These are phyloP conservation scores for Selene dorsalis DNA, from an alignment of 2,797 vertebrate species.

Conservation along the genomic window DNA sequence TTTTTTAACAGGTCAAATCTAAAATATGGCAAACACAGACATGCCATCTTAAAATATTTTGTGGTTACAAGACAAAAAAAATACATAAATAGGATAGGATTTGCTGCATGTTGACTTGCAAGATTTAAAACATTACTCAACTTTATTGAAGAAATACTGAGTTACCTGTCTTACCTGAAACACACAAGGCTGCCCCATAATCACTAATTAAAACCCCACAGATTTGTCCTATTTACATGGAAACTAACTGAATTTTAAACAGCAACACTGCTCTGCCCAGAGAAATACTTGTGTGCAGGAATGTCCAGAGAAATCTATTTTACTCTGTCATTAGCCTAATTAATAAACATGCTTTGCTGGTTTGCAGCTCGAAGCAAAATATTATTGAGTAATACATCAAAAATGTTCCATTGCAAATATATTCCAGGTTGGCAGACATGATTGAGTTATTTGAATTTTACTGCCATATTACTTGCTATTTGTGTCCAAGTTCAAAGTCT, in stretches of 20 bases:
- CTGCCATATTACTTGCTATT: conserved; percentile 22
- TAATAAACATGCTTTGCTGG: not conserved
- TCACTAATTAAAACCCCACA: conserved; percentile 42
- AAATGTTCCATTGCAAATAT: conserved; percentile 7
- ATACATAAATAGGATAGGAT: not conserved
- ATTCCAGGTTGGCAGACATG: not conserved
- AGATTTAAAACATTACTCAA: not conserved
- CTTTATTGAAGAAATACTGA: not conserved
- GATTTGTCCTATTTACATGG: conserved; percentile 40
- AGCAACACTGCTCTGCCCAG: conserved; percentile 14
- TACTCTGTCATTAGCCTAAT: not conserved
- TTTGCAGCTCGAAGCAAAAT: conserved; percentile 1
- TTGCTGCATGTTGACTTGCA: not conserved
- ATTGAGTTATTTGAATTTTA: conserved; percentile 24
- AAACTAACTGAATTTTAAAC: conserved; percentile 21
- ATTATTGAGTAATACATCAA: conserved; percentile 2
- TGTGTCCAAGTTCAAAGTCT: conserved; percentile 34
- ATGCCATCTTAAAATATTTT: not conserved
- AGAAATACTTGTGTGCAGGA: conserved; percentile 12
- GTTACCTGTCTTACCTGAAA: conserved; percentile 17
- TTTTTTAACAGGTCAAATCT: not conserved
- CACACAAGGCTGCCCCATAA: conserved; percentile 21
- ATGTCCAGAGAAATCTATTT: not conserved
- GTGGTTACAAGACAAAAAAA: not conserved
- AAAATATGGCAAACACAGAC: not conserved